Conservation (phyloP, 2,797 vertebrate genomes). For the Tenualosa ilisha region DNA sequence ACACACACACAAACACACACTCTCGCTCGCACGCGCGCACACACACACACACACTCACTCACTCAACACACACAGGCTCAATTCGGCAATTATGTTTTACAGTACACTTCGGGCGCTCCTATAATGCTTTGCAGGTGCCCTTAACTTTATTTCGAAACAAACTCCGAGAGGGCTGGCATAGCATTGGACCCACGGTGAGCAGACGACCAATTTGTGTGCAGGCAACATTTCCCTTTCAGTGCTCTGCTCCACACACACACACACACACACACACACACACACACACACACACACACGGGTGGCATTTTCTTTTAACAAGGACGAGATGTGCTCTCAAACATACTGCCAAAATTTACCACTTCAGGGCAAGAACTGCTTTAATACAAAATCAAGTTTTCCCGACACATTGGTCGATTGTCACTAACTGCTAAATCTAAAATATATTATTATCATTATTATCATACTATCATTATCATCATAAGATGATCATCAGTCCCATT, state of each 20-base stretch:
- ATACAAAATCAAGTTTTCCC: not conserved
- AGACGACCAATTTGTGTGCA: not conserved
- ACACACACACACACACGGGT: conserved; percentile 37
- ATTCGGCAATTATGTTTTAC: conserved; percentile 52
- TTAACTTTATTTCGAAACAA: conserved; percentile 64
- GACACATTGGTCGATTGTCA: not conserved
- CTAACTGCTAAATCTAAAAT: no score
- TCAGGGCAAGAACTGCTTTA: not conserved
- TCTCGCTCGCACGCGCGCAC: not conserved
- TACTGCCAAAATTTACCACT: not conserved
- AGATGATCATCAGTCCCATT: no score
- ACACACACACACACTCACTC: not conserved
- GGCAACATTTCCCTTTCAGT: no score
- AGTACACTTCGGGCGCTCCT: conserved; percentile 56
- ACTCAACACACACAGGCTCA: conserved; percentile 49
- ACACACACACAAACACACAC: conserved; percentile 2
- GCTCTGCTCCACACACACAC: conserved; percentile 29
- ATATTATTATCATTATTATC: no score
- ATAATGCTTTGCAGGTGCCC: conserved; percentile 62
- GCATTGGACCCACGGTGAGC: conserved; percentile 48
- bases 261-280: conserved; percentile 32
- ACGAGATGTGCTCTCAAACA: not conserved
- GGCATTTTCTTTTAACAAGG: conserved; percentile 35
- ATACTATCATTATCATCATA: no score
- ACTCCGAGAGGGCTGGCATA: conserved; percentile 57